Base-by-base conservation (phyloP, 2,888 invertebrate species). In the Thumatha senex region DNA sequence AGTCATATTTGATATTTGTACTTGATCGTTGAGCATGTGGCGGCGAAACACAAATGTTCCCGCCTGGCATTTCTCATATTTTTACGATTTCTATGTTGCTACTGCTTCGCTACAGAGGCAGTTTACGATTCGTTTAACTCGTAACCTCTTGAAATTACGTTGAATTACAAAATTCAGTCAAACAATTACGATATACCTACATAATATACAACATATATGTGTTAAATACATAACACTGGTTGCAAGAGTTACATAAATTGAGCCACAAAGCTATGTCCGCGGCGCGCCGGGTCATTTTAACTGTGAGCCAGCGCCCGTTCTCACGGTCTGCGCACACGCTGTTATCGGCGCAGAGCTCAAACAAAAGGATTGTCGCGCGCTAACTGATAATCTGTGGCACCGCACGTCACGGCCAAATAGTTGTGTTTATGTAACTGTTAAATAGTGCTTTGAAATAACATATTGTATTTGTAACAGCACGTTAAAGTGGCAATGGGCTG, bases 311-410 rank as follows among this genome's bases (percentile, higher is more conserved):
- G 18, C 38, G 40, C 38, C 11, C 40, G 57, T 74, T 74, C 74
- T 58, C 74, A 74, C 74, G 74, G 58, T 65, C 51, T 48, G 52
- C 48, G 56, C 58, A 47, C 48, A 50, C 51, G 38, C 58, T 58
- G 60, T 67, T 69, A 72, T 74, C 40, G 48, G 59, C 54, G 51
- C 59, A 47, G 58, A 53, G 64, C 56, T 41, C 58, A 73, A 74
- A 74, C 73, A 74, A 74, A 68, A 68, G 65, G 68, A 72, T 72
- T 63, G 69, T 59, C 51, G 51, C 49, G 48, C 55, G 59, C 55
- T 61, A 55, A 48, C 65, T 53, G 63, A 56, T 69, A 60, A 67
- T 61, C 61, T 61, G 34, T 46, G 35, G 31, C n/a, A 31, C 11
- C 12, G 12, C 40, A 60, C 57, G 60, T 71, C 65, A 63, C 53